These are phyloP conservation scores for Ifrita kowaldi DNA, from an alignment of 2,113 vertebrate species.

Conservation along the genomic window DNA sequence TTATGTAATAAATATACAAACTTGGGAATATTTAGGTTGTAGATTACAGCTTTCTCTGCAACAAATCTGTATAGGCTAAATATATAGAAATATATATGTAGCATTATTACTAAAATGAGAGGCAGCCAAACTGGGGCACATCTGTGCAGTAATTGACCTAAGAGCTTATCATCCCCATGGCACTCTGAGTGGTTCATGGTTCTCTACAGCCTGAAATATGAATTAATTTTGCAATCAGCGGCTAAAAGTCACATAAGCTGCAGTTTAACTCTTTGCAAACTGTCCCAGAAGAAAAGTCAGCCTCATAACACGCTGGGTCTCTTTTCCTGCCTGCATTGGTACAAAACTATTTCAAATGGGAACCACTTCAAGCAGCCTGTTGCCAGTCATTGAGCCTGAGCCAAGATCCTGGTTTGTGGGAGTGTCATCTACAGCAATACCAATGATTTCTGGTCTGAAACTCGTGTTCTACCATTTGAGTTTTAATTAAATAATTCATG, in stretches of 20 bases:
- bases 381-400: background rate
- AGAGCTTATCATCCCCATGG: slow-evolving; percentile 3
- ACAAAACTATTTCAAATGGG: background rate
- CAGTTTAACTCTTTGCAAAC: slow-evolving; percentile 23
- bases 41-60: background rate
- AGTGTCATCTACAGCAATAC: background rate
- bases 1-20: background rate
- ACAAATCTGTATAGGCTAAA: background rate
- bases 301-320: background rate
- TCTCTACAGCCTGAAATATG: background rate
- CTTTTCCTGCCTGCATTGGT: background rate
- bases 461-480: background rate
- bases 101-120: background rate
- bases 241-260: slow-evolving; percentile 4
- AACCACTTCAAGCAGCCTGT: background rate
- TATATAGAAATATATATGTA: background rate
- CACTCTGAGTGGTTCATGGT: background rate
- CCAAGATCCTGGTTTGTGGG: background rate
- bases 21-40: background rate
- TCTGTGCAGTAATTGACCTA: slow-evolving; percentile 22
- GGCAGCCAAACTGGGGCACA: background rate
- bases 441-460: background rate
- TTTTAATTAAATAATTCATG: background rate
- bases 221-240: slow-evolving; percentile 43
- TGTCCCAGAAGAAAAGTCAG: background rate